Conservation (phyloP, 1,140 invertebrate species). For the Dendroctonus ponderosae region DNA sequence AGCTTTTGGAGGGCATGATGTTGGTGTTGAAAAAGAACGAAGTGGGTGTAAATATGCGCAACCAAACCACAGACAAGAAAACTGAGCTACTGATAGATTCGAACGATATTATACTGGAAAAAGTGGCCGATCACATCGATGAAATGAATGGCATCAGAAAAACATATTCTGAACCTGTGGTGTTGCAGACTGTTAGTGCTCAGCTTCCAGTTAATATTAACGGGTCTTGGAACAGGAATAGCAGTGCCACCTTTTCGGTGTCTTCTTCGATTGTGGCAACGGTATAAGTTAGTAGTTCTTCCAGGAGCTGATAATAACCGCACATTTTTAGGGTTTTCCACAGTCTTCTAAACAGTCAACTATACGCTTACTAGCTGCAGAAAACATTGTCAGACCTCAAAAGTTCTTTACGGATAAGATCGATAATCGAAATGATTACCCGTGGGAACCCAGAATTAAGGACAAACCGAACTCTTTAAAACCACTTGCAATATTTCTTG, state of each 20-base stretch:
- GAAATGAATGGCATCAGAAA: constrained; percentile 67
- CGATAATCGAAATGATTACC: constrained; percentile 71
- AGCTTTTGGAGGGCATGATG: constrained; percentile 49
- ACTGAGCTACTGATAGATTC: constrained; percentile 72
- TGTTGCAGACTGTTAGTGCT: constrained; percentile 51
- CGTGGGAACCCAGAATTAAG: constrained; percentile 80
- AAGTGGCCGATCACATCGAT: constrained; percentile 71
- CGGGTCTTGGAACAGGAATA: constrained; percentile 50
- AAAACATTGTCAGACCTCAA: constrained; percentile 80
- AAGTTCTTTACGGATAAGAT: constrained; percentile 81
- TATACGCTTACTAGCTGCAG: constrained; percentile 67
- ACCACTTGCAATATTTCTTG: constrained; percentile 71
- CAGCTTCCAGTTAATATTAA: constrained; percentile 45
- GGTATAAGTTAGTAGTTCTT: background rate
- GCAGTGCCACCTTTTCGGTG: constrained; percentile 41
- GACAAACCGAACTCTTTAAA: constrained; percentile 88
- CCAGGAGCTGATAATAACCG: background rate
- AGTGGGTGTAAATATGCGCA: constrained; percentile 60
- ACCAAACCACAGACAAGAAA: constrained; percentile 65
- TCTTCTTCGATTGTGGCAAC: constrained; percentile 2
- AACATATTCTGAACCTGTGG: constrained; percentile 52
- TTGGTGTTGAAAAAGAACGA: constrained; percentile 60
- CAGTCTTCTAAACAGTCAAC: constrained; percentile 2
- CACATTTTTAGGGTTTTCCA: constrained; percentile 13
- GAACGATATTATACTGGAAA: constrained; percentile 80